Evolutionary conservation across 2,113 vertebrate genomes (phyloP), one percentile per base, ranked within the genome.

Genomic region (Cyprinodon tularosa): DNA sequence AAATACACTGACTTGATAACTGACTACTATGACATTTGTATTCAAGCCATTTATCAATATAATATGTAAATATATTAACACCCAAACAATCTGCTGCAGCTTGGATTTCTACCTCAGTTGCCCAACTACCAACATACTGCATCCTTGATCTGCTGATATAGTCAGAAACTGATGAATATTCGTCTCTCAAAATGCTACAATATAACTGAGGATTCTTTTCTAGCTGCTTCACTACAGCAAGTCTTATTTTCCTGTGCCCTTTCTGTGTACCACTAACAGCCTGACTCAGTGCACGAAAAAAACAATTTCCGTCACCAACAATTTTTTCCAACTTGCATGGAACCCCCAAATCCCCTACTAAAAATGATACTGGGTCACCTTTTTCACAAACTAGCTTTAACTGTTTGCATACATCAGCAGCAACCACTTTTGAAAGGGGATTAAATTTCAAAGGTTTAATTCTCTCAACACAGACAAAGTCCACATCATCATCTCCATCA

Each of bases 241-340:
- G 22, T 3, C 66, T 14, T 10, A 67, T 37, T 15, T 67, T 67
- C 3, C 47, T 12, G 6, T 53, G 47, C 3, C 2, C 1, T 38
- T 38, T 38, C 66, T 68, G 66, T 2, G 22, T 68, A 8, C 47
- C 47, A 68, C 47, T 8, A 13, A 68, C 9, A 37, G 22, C 22
- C 36, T 68, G 67, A 57, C 29, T 38, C 5, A 68, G 1, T 22
- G 50, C 36, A 4, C 68, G n/a, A 40, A 69, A 69, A 9, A 59
- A 69, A 13, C 68, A 69, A 20, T 59, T 69, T 13, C 68, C 37
- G 59, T 69, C 48, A 5, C 2, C 67, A 1, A 69, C 68, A n/a
- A 69, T 69, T 0, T n/a, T 40, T 6, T 69, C 50, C 0, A 8
- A 59, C 22, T 7, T 15, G 29, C 29, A 29, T 29, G 29, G 29